Evolutionary conservation across 2,888 invertebrate genomes (phyloP), one percentile per base, ranked within the genome.

Genomic region (Drosophila tanythrix): DNA sequence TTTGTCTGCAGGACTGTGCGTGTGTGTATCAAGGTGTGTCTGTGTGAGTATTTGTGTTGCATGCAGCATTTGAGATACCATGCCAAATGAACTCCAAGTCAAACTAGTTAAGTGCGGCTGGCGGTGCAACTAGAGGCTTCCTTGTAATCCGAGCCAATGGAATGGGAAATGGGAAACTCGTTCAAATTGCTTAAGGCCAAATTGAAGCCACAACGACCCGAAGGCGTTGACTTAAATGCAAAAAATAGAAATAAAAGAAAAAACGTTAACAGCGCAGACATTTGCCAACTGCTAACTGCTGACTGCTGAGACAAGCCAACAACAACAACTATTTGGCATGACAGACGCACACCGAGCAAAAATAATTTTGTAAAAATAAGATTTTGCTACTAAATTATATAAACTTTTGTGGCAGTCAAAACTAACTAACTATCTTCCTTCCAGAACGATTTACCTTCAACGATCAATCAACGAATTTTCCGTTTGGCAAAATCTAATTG

Each of bases 171-270:
- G 51, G 29, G 70, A 75, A 85, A 84, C 83, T 83, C 74, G 81
- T 76, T 84, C 82, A 84, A 84, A 81, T 79, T 83, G 84, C 76
- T 84, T 81, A 84, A 86, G 76, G 79, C 81, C 84, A 74, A 83
- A 81, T 82, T 83, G 81, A 61, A 67, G 78, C 29, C 57, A 57
- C 29, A 13, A 68, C 70, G 74, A 57, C 83, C 78, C 64, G 57
- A 68, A 69, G 72, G 72, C 79, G 59, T 68, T 62, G 53, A 67
- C 70, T 51, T 33, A 60, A 69, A 76, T 53, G 63, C 67, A 65
- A 66, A 33, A 59, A 18, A 15, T 11, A 1, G 15, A 15, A 36
- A 27, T 15, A 48, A 4, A 40, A 5, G 4, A 8, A 18, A 60
- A 64, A 65, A 53, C 58, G 57, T 66, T 60, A 68, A 67, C 62